A percentile compares a stretch with the other conserved stretches of the same genome.
Evolutionary conservation across 2,888 invertebrate species (phyloP).

Genomic region (Tetanocera ferruginea): DNA sequence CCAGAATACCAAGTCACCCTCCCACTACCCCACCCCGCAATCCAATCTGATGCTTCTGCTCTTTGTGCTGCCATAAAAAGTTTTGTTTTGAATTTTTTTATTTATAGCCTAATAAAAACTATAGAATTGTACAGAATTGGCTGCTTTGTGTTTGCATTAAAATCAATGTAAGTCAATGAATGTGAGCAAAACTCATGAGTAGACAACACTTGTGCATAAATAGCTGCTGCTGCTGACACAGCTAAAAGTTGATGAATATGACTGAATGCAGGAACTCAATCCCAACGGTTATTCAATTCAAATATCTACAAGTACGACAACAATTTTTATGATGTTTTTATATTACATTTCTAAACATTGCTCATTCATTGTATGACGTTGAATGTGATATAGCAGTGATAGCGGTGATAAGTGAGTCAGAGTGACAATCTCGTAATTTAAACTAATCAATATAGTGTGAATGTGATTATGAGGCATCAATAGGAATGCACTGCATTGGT

Average conservation of each 20-base stretch:
- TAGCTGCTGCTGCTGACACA: background rate
- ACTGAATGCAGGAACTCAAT: no score
- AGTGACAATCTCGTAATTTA: background rate
- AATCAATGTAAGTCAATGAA: conserved; percentile 23
- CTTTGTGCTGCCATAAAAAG: background rate
- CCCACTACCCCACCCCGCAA: background rate
- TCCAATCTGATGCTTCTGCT: no score
- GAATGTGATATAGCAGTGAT: no score
- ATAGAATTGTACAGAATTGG: background rate
- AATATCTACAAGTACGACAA: no score
- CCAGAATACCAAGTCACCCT: background rate
- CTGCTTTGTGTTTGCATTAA: conserved; percentile 33
- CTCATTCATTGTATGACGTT: background rate
- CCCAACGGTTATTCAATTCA: background rate
- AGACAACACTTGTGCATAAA: conserved; percentile 5
- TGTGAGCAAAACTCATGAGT: background rate
- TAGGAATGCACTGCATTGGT: background rate
- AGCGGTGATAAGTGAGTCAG: conserved; percentile 8
- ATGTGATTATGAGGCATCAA: background rate
- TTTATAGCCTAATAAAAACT: background rate
- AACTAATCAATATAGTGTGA: background rate
- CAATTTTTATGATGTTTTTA: background rate
- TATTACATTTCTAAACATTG: conserved; percentile 21
- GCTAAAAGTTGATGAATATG: background rate
- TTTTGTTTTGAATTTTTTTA: background rate